phyloP scores from a whole-genome alignment of 2,113 vertebrate species.

The Carlito syrichta region DNA sequence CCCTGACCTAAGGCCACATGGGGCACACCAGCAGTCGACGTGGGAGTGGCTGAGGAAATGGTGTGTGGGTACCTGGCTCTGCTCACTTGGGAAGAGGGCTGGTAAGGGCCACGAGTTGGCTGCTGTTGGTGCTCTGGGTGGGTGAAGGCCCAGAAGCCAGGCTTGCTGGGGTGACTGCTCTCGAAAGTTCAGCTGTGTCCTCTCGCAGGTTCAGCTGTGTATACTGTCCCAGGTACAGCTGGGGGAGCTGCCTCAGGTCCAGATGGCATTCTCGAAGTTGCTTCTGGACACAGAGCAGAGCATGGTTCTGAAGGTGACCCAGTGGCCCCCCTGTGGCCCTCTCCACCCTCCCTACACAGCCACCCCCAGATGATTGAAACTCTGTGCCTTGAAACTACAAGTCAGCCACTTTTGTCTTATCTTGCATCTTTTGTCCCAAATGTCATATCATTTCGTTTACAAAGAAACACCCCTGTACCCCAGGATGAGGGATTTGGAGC shows the following conservation, averaged over 20 bases:
- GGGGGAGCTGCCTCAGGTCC: no score
- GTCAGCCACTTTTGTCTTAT: no score
- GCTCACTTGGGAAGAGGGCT: neutral
- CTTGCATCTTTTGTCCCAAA: neutral
- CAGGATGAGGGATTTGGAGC: neutral
- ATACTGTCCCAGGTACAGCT: neutral
- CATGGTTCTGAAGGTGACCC: rapidly evolving
- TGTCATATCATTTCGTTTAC: neutral
- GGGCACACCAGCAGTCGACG: no score
- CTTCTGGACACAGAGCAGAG: neutral
- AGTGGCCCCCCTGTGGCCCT: rapidly evolving
- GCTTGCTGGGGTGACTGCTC: rapidly evolving
- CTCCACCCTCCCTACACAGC: neutral
- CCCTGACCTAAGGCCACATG: rapidly evolving
- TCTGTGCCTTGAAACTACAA: neutral
- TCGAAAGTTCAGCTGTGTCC: neutral
- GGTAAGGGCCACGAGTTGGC: neutral
- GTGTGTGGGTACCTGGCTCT: neutral
- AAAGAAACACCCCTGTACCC: neutral
- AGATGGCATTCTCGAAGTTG: no score
- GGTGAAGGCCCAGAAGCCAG: rapidly evolving
- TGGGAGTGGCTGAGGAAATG: neutral
- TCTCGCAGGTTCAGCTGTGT: neutral
- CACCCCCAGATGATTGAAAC: rapidly evolving
- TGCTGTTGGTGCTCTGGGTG: neutral